These are phyloP conservation scores for Morpho achilles DNA, from an alignment of 2,888 invertebrate genomes.

Conservation along the genomic window DNA sequence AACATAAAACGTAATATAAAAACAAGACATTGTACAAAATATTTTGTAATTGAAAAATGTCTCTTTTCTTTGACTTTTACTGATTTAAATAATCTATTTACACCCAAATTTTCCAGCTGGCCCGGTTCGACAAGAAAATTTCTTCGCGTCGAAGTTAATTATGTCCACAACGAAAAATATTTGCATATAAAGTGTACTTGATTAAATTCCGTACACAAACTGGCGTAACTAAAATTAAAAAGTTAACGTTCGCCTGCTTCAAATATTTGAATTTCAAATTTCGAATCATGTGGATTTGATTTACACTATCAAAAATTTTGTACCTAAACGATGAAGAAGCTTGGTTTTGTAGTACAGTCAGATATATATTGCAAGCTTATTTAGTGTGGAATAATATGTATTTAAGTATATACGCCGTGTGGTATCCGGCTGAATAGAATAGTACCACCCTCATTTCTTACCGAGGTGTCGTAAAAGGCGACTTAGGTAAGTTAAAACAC, in stretches of 20 bases:
- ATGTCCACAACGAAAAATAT: conserved; percentile 14
- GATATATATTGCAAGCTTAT: too few species aligned
- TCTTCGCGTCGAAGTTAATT: conserved; percentile 15
- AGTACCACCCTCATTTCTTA: too few species aligned
- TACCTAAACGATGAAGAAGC: too few species aligned
- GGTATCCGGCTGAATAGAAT: too few species aligned
- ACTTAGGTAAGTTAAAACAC: too few species aligned
- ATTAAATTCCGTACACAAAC: conserved; percentile 9
- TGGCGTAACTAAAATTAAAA: conserved; percentile 11
- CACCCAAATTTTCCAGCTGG: conserved; percentile 8
- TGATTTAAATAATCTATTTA: conserved; percentile 15
- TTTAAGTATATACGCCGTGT: too few species aligned
- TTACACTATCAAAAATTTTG: too few species aligned
- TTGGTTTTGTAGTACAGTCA: too few species aligned
- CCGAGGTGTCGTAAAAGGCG: too few species aligned
- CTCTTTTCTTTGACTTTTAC: conserved; percentile 12
- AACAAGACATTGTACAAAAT: background rate
- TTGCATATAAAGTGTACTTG: conserved; percentile 16
- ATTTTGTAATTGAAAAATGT: background rate
- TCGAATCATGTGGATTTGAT: background rate
- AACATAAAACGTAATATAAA: background rate
- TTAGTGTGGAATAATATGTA: too few species aligned
- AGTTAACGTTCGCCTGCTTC: background rate
- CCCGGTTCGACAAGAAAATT: conserved; percentile 6
- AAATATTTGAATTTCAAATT: background rate